phyloP scores from a whole-genome alignment of 2,113 vertebrate genomes.

The Ciconia boyciana region DNA sequence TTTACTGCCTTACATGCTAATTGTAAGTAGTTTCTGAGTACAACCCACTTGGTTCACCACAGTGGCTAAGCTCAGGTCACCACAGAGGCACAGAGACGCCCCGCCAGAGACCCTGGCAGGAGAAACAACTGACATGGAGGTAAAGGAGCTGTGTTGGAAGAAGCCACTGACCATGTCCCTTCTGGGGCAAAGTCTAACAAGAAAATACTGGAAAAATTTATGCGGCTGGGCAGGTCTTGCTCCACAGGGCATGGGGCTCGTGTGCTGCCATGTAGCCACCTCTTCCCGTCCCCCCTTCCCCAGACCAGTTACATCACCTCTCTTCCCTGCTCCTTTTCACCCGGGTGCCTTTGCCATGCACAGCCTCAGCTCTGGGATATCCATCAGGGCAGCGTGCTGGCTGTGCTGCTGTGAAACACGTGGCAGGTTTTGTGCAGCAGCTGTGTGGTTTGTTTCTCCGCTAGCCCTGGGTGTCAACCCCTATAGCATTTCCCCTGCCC shows the following conservation, averaged over 20 bases:
- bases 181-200: not conserved
- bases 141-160: not conserved
- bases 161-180: not conserved
- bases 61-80: not conserved
- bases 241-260: accelerated
- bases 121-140: not conserved
- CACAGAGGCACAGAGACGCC: not conserved
- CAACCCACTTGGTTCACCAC: not conserved
- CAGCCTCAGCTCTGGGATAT: not conserved
- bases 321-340: not conserved
- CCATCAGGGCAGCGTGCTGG: accelerated
- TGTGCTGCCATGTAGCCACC: accelerated
- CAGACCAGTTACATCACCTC: not conserved
- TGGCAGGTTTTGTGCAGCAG: not conserved
- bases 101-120: not conserved
- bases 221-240: not conserved
- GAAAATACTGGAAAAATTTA: not conserved
- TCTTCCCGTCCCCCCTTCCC: not conserved
- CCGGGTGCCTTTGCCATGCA: not conserved
- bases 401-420: accelerated
- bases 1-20: not conserved
- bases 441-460: not conserved
- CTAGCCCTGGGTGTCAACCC: not conserved
- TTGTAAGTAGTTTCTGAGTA: not conserved
- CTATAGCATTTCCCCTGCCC: not conserved